Evolutionary conservation across 64 coral and sea anemone genomes (phyloP).

Genomic region (Porites lutea): DNA sequence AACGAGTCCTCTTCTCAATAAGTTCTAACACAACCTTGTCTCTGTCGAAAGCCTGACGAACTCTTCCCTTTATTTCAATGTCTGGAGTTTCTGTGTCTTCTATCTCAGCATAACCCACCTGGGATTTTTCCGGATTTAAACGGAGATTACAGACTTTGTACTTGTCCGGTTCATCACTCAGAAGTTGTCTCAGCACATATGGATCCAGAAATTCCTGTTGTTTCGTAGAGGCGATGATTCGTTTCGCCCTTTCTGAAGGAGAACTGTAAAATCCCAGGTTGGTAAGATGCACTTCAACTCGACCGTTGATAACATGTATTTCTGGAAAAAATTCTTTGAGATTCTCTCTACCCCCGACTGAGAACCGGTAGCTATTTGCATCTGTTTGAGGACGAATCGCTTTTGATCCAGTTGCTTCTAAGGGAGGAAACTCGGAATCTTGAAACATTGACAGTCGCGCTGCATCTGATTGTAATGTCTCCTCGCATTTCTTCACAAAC

Average conservation of each 20-base stretch:
- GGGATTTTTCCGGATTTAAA: conserved; percentile 26
- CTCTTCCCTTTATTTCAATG: conserved; percentile 67
- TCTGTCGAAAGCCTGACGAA: conserved; percentile 69
- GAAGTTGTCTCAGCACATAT: conserved; percentile 33
- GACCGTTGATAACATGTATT: conserved; percentile 40
- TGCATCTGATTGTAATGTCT: conserved; percentile 38
- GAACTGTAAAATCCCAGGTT: conserved; percentile 39
- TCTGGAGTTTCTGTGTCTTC: conserved; percentile 72
- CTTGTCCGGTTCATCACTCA: conserved; percentile 44
- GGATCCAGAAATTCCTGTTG: conserved; percentile 29
- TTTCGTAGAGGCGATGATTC: neutral
- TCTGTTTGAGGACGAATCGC: neutral
- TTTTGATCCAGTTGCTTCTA: neutral
- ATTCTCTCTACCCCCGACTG: neutral
- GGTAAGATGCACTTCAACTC: conserved; percentile 41
- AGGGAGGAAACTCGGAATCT: conserved; percentile 64
- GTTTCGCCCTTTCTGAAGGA: neutral
- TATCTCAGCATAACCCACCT: conserved; percentile 42
- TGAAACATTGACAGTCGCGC: conserved; percentile 17
- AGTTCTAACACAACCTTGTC: conserved; percentile 67
- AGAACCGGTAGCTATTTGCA: too few relatives aligned
- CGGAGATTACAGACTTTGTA: conserved; percentile 60
- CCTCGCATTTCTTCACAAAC: conserved; percentile 63
- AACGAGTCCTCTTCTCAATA: neutral
- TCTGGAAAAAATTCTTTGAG: neutral